phyloP scores from a whole-genome alignment of 2,113 vertebrate species.

The Procavia capensis region DNA sequence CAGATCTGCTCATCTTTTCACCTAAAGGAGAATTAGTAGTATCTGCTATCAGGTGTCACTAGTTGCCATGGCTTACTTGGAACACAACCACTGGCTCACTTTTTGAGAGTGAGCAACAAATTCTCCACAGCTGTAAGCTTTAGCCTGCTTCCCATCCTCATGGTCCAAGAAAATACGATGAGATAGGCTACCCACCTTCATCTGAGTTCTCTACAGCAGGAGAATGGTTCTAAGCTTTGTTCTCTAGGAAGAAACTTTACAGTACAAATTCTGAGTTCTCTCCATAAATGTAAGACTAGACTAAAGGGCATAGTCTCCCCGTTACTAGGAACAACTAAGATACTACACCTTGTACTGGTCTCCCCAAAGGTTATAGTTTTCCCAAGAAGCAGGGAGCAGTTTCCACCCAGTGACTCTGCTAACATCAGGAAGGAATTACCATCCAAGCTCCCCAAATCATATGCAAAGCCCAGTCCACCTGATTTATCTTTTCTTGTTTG shows the following conservation, averaged over 20 bases:
- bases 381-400: not conserved
- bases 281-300: not conserved
- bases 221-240: not conserved
- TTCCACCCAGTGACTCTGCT: rapidly evolving
- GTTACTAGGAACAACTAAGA: not conserved
- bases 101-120: not conserved
- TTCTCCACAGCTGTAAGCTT: not conserved
- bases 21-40: not conserved
- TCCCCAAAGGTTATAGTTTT: not conserved
- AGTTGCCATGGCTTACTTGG: not conserved
- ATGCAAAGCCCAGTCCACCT: not conserved
- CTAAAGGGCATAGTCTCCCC: not conserved
- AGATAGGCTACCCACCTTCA: not conserved
- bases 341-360: not conserved
- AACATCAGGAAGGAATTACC: rapidly evolving
- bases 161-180: not conserved
- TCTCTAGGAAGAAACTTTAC: not conserved
- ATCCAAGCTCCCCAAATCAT: not conserved
- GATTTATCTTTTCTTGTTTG: not conserved
- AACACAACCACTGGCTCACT: not conserved
- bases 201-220: not conserved
- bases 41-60: not conserved
- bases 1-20: not conserved
- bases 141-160: not conserved
- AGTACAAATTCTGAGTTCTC: not conserved